These are phyloP conservation scores for Diadema setosum DNA, from an alignment of 35 echinoderm and acorn worm genomes.

Conservation along the genomic window DNA sequence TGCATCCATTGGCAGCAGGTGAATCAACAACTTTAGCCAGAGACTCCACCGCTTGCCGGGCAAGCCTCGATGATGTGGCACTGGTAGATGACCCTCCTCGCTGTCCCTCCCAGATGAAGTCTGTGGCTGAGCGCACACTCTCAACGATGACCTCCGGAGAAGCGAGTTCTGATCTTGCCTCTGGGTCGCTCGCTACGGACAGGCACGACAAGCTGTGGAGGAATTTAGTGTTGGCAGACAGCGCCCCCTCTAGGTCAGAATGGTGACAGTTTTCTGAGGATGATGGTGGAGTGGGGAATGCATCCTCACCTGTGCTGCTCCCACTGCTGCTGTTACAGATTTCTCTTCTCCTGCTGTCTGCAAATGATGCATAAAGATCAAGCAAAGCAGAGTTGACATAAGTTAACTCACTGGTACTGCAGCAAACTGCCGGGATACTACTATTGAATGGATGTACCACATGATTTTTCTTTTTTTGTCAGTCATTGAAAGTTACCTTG, in stretches of 20 bases:
- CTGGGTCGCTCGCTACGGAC: background rate
- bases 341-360: background rate
- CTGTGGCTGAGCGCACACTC: background rate
- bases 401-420: too few species aligned
- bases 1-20: background rate
- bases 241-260: background rate
- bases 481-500: too few species aligned
- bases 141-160: background rate
- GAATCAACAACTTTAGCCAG: background rate
- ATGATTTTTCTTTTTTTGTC: too few species aligned
- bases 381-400: too few species aligned
- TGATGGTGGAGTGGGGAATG: slow-evolving; percentile 32
- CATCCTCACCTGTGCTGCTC: background rate
- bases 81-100: background rate
- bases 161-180: background rate
- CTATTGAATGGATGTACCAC: too few species aligned
- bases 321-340: background rate
- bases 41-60: background rate
- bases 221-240: slow-evolving; percentile 16
- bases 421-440: too few species aligned
- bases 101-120: background rate
- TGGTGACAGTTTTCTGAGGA: slow-evolving; percentile 5
- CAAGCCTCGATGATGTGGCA: background rate
- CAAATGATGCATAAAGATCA: too few species aligned
- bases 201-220: slow-evolving; percentile 15